Evolutionary conservation across 2,888 invertebrate species (phyloP).

Genomic region (Punctoribates punctum): DNA sequence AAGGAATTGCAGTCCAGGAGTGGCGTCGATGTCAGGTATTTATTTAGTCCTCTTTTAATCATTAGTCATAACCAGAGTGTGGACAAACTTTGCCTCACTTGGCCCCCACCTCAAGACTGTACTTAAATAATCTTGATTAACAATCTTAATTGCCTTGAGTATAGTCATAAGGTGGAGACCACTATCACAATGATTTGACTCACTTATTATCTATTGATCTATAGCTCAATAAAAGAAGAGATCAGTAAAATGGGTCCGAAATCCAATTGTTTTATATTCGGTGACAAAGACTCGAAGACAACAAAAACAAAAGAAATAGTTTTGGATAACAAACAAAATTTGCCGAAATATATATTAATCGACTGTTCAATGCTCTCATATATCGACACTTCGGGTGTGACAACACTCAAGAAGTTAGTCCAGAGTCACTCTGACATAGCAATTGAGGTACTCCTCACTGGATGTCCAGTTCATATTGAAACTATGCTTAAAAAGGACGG

Average conservation of each 20-base stretch:
- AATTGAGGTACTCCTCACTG: constrained; percentile 27
- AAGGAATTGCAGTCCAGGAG: constrained; percentile 14
- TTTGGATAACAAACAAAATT: constrained; percentile 3
- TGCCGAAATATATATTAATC: constrained; percentile 48
- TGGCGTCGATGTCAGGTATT: constrained; percentile 12
- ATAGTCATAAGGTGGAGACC: too few species aligned
- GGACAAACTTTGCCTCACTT: too few species aligned
- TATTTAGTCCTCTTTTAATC: too few species aligned
- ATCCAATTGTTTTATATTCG: not conserved
- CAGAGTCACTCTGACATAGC: constrained; percentile 57
- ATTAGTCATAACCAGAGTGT: too few species aligned
- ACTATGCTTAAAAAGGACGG: constrained; percentile 52
- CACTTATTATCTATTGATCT: not conserved
- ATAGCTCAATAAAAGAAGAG: not conserved
- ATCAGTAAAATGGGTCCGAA: not conserved
- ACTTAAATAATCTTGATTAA: too few species aligned
- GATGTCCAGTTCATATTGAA: constrained; percentile 48
- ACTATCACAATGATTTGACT: not conserved
- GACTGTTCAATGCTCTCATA: constrained; percentile 52
- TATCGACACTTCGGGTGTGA: constrained; percentile 59
- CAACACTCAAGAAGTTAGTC: constrained; percentile 61
- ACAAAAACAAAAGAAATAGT: not conserved
- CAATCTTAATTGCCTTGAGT: too few species aligned
- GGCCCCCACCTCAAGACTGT: too few species aligned
- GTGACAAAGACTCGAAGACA: not conserved